Base-by-base conservation (phyloP, 1,140 invertebrate genomes). In the Formica exsecta region DNA sequence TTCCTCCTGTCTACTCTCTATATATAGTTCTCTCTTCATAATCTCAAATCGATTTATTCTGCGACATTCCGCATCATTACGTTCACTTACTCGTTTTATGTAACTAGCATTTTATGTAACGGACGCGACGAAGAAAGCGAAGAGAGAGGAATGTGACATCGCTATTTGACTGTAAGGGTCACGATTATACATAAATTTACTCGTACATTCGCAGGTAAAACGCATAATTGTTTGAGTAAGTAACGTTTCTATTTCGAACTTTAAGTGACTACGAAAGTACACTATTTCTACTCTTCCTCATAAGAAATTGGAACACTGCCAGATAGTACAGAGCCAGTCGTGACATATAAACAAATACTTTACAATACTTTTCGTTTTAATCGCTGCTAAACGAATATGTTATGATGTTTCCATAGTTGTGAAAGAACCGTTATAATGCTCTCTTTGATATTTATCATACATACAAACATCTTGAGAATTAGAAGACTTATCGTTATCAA, bases 221-320 rank as follows among this genome's bases (percentile, higher is more conserved):
- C 1, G 2, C 4, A 5, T 11, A 7, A 44, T 62, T 6, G 25
- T 7, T 13, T 8, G 3, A 25, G 1, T 7, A 77, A 65, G 22
- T 19, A 4, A 44, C 19, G 3, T 8, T 64, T 65, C 41, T 76
- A 66, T 11, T 36, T 22, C 2, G 4, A 22, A 36, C 13, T 41
- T 19, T 29, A 57, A 57, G 3, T 51, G 3, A 22, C 44, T 71
- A 36, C 29, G 32, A 80, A 80, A 80, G 22, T 68, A 38, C 3
- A 66, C 22, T 77, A 44, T 77, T 41, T 54, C 29, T 65, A 51
- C 3, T 48, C 29, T 79, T 79, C 22, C 62, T 80, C 13, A 44
- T 13, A 70, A 41, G 22, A 80, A 54, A 48, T 51, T 65, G 29
- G 3, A 16, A 25, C 6, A 0, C 0, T 44, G 19, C 13, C 19